Evolutionary conservation across 2,888 invertebrate genomes (phyloP).

Genomic region (Cryptosula pallasiana): DNA sequence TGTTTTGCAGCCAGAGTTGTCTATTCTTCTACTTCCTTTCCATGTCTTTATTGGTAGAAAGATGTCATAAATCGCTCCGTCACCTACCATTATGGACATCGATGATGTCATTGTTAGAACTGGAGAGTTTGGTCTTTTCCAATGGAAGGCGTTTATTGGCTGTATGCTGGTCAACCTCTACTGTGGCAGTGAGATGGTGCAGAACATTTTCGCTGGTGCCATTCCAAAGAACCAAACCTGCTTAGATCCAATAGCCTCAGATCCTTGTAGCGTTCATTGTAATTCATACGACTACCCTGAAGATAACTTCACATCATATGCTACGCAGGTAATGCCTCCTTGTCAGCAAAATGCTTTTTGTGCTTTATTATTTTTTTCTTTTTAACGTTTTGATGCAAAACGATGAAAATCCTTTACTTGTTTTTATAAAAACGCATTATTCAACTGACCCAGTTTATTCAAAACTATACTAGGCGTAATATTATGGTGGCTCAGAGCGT

Average conservation of each 20-base stretch:
- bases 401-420: too few species aligned
- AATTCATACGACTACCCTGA: neutral
- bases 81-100: constrained; percentile 14
- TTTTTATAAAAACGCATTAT: too few species aligned
- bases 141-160: constrained; percentile 11
- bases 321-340: constrained; percentile 13
- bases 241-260: neutral
- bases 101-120: constrained; percentile 12
- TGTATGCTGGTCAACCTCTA: neutral
- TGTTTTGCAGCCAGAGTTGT: too few species aligned
- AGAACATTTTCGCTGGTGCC: constrained; percentile 23
- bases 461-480: too few species aligned
- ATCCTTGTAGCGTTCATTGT: constrained; percentile 1
- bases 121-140: constrained; percentile 22
- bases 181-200: constrained; percentile 16
- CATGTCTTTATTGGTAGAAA: too few species aligned
- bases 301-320: constrained; percentile 10
- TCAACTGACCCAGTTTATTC: too few species aligned
- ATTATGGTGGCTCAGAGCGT: too few species aligned
- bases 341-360: too few species aligned
- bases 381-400: too few species aligned
- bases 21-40: too few species aligned
- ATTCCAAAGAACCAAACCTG: constrained; percentile 20
- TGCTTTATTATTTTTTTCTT: too few species aligned
- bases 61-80: too few species aligned